Conservation (phyloP, 2,888 invertebrate species). For the Agrilus biguttatus region DNA sequence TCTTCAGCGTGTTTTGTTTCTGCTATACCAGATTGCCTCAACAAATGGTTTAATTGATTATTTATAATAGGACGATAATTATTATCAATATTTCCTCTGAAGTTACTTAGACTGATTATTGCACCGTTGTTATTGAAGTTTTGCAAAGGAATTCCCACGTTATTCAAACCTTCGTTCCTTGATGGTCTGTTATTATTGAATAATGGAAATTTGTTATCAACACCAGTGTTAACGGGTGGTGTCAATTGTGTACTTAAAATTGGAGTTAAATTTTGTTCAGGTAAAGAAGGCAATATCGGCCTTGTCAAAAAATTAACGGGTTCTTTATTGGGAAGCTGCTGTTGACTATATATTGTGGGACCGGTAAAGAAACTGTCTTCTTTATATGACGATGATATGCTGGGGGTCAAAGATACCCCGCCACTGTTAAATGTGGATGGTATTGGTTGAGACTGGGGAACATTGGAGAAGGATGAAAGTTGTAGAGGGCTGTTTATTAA, state of each 20-base stretch:
- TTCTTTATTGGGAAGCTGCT: conserved; percentile 25
- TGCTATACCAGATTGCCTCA: conserved; percentile 52
- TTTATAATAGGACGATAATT: conserved; percentile 27
- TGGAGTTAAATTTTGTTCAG: neutral
- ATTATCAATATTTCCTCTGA: too few relatives aligned
- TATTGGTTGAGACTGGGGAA: too few relatives aligned
- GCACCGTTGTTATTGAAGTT: conserved; percentile 22
- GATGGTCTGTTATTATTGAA: too few relatives aligned
- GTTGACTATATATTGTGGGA: conserved; percentile 17
- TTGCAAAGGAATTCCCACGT: conserved; percentile 3
- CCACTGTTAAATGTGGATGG: too few relatives aligned
- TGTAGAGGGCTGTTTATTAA: too few relatives aligned
- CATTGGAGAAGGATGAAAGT: too few relatives aligned
- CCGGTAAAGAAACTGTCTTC: conserved; percentile 21
- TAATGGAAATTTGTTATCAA: too few relatives aligned
- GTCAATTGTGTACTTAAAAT: conserved; percentile 4
- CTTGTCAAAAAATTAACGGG: conserved; percentile 14
- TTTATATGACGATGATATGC: too few relatives aligned
- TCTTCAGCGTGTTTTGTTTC: conserved; percentile 48
- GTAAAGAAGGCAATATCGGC: too few relatives aligned
- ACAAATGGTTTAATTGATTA: conserved; percentile 47
- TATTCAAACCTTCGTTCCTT: too few relatives aligned
- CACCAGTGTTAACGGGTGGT: too few relatives aligned
- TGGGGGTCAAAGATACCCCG: too few relatives aligned
- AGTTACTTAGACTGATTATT: conserved; percentile 13